Evolutionary conservation across 2,113 vertebrate genomes (phyloP).

Genomic region (Sus scrofa): DNA sequence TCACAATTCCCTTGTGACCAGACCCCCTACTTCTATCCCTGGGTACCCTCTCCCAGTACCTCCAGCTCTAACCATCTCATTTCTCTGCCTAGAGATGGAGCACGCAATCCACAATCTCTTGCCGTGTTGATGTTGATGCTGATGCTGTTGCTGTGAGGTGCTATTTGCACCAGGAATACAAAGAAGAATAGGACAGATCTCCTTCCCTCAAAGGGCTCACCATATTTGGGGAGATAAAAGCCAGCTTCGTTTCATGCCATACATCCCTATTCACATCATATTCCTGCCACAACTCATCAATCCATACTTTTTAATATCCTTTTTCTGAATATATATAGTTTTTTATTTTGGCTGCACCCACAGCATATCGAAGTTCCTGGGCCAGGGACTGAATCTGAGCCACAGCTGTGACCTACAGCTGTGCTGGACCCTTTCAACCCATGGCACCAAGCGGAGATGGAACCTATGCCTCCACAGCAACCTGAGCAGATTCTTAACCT

Average conservation of each 20-base stretch:
- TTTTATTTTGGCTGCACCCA: too few relatives aligned
- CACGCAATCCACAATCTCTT: neutral
- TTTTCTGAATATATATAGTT: neutral
- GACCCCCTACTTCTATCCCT: neutral
- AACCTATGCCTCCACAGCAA: too few relatives aligned
- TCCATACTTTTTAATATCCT: neutral
- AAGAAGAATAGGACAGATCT: neutral
- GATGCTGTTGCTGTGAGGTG: neutral
- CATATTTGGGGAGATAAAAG: neutral
- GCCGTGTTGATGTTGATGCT: too few relatives aligned
- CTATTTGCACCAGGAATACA: neutral
- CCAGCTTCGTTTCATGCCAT: neutral
- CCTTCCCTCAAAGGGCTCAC: neutral
- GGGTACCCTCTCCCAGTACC: neutral
- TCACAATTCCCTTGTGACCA: neutral
- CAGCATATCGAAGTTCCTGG: too few relatives aligned
- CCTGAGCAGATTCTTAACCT: too few relatives aligned
- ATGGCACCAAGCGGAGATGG: too few relatives aligned
- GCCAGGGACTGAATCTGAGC: too few relatives aligned
- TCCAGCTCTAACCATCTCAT: neutral
- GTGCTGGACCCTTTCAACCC: too few relatives aligned
- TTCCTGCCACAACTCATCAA: neutral
- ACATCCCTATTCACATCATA: neutral
- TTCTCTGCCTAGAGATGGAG: neutral
- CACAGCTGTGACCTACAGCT: too few relatives aligned